Conservation (phyloP, 64 coral and sea anemone genomes). For the Dendronephthya gigantea region DNA sequence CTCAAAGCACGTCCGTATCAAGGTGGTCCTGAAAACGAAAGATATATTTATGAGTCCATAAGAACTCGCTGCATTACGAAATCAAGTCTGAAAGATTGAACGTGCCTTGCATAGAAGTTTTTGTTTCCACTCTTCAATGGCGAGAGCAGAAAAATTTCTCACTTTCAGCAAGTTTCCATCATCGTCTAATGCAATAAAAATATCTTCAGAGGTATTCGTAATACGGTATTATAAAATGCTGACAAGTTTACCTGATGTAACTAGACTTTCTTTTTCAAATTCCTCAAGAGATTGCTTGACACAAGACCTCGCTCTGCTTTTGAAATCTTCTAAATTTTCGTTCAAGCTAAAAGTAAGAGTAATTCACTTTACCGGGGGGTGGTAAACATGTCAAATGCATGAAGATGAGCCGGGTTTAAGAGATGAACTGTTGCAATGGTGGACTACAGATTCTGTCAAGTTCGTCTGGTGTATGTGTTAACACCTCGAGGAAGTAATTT, state of each 20-base stretch:
- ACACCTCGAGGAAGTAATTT: background rate
- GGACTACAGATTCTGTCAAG: background rate
- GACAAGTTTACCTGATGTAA: constrained; percentile 18
- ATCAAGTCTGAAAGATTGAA: background rate
- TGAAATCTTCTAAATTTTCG: constrained; percentile 35
- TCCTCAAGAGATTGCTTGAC: background rate
- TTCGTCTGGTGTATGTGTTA: background rate
- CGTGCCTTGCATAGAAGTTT: constrained; percentile 30
- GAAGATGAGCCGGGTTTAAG: too few relatives aligned
- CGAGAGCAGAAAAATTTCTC: constrained; percentile 12
- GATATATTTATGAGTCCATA: too few relatives aligned
- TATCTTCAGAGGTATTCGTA: background rate
- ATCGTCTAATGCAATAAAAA: constrained; percentile 25
- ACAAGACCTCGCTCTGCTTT: constrained; percentile 39
- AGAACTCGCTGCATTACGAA: too few relatives aligned
- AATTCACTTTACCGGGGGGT: background rate
- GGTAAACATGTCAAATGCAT: background rate
- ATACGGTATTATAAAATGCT: background rate
- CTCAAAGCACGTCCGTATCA: too few relatives aligned
- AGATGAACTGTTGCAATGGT: too few relatives aligned
- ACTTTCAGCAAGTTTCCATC: constrained; percentile 52
- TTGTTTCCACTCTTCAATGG: constrained; percentile 38
- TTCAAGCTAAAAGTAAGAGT: constrained; percentile 8
- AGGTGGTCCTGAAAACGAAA: too few relatives aligned
- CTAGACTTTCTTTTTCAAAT: constrained; percentile 36